Evolutionary conservation across 2,888 invertebrate species (phyloP), one percentile per base, ranked within the genome.

Genomic region (Drosophila neotestacea): DNA sequence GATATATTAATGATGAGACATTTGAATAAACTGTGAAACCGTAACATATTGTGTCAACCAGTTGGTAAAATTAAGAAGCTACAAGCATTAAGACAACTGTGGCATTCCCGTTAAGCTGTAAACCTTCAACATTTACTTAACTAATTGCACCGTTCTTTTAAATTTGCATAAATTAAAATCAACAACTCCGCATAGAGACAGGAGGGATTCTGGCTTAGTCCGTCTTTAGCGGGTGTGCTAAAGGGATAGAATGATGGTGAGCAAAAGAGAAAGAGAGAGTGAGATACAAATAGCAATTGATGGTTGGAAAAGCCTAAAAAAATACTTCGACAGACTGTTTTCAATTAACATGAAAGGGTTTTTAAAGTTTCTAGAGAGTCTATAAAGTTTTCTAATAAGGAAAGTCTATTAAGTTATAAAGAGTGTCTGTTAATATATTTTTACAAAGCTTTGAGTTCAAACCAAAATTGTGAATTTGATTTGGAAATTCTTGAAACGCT

Each of bases 131-230:
- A 73, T 91, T 91, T 91, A 89, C 89, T 83, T 86, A 90, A 91
- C 91, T 91, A 91, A 91, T 91, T 91, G 91, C 91, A 86, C 73
- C 80, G 86, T 80, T 89, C 88, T 88, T 77, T 88, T 73, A 82
- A 71, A 81, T 81, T 76, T 79, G 81, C 81, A 89, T 90, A 86
- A 85, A 88, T 83, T 88, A 85, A 85, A 79, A 72, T 70, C 55
- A 66, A 63, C 60, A 62, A 56, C 63, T 67, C 38, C 6, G 46
- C 63, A 51, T 38, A 60, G n/a, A 66, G 67, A 67, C 69, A 51
- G 73, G 36, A 22, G 13, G 39, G 39, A 41, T 58, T 70, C 65
- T 50, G 65, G 79, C 78, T 77, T 73, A 70, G 60, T 36, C 13
- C 30, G 69, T 74, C 16, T 66, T 77, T 70, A 66, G 22, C 36